Evolutionary conservation across 2,113 vertebrate species (phyloP).

Genomic region (Brienomyrus brachyistius): DNA sequence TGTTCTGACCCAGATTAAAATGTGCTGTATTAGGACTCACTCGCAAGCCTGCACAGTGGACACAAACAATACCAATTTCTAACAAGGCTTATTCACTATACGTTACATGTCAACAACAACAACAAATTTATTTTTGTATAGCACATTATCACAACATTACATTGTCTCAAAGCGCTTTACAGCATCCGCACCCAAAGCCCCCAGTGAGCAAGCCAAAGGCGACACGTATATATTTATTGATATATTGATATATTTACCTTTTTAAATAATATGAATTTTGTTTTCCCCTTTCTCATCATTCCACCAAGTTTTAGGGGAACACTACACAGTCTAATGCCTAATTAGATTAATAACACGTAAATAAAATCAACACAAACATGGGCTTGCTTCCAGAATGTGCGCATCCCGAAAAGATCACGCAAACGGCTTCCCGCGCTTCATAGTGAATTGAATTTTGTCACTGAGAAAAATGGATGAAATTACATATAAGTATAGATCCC

Average conservation of each 20-base stretch:
- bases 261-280: not conserved
- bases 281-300: not conserved
- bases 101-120: not conserved
- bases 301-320: not conserved
- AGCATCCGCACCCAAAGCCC: too few species aligned
- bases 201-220: too few species aligned
- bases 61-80: not conserved
- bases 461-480: not conserved
- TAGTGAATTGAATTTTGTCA: not conserved
- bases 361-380: not conserved
- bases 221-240: not conserved
- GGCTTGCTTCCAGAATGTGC: not conserved
- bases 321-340: not conserved
- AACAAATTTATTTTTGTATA: too few species aligned
- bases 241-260: not conserved
- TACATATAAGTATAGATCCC: not conserved
- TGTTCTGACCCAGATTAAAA: not conserved
- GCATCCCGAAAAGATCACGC: not conserved
- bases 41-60: not conserved
- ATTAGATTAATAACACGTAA: not conserved
- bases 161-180: too few species aligned
- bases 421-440: not conserved
- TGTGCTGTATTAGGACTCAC: not conserved
- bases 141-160: too few species aligned
- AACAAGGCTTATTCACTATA: not conserved